Evolutionary conservation across 2,113 vertebrate species (phyloP).

Genomic region (Tyto alba): DNA sequence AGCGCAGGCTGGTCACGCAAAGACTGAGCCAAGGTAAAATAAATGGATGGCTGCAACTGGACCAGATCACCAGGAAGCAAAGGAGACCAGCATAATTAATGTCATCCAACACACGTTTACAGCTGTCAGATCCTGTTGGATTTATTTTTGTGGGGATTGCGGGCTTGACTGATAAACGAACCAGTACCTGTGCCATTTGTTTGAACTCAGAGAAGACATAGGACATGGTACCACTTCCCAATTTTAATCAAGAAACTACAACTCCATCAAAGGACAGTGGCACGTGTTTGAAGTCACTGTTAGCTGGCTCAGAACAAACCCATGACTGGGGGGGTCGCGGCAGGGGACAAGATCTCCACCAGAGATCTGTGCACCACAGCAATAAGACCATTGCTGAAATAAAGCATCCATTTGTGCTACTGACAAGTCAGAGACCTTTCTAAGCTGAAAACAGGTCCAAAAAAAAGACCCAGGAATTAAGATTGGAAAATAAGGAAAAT

Average conservation of each 20-base stretch:
- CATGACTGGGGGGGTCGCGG: accelerated
- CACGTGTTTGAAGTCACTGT: not conserved
- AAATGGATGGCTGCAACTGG: not conserved
- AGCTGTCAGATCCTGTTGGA: not conserved
- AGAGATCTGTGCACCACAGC: not conserved
- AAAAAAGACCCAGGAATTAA: not conserved
- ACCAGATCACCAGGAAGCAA: conserved; percentile 1
- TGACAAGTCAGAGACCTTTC: not conserved
- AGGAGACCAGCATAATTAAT: not conserved
- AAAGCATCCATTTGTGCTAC: not conserved
- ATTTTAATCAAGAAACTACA: not conserved
- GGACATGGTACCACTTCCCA: not conserved
- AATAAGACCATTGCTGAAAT: not conserved
- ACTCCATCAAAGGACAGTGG: not conserved
- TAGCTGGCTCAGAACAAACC: not conserved
- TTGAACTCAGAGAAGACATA: not conserved
- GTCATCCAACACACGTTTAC: not conserved
- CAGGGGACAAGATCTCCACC: not conserved
- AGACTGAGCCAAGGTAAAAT: not conserved
- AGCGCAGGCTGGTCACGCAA: not conserved
- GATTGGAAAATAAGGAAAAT: not conserved
- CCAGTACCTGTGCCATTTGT: not conserved
- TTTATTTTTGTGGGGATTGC: not conserved
- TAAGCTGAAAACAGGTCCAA: not conserved
- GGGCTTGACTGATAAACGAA: not conserved